Percentiles rank a stretch among this genome's conserved stretches.
Evolutionary conservation across 23 tunicate species (phyloP).

Genomic region (Halocynthia roretzi): DNA sequence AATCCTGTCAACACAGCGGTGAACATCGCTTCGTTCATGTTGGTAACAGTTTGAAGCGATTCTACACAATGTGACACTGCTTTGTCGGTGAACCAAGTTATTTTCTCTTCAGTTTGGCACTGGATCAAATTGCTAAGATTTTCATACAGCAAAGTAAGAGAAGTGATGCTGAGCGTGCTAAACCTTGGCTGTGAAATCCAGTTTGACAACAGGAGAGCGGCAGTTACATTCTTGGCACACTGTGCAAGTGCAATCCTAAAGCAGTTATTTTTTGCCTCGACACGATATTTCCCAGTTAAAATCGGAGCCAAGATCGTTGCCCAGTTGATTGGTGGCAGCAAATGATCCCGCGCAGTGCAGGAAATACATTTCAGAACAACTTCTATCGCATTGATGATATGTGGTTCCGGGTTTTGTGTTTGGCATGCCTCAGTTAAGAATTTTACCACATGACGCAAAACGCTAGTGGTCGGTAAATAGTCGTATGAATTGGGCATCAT

Average conservation of each 20-base stretch:
- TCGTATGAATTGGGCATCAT: conserved; percentile 33
- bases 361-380: conserved; percentile 11
- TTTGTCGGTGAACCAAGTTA: not conserved
- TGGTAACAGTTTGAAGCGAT: not conserved
- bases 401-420: not conserved
- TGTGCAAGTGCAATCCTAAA: conserved; percentile 19
- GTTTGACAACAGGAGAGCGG: conserved; percentile 14
- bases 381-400: not conserved
- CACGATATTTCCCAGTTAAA: not conserved
- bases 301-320: not conserved
- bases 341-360: not conserved
- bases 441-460: conserved; percentile 21
- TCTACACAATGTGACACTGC: not conserved
- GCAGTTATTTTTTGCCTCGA: conserved; percentile 12
- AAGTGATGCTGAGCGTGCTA: conserved; percentile 2
- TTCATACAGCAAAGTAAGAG: conserved; percentile 4
- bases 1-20: not conserved
- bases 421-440: not conserved
- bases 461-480: conserved; percentile 43
- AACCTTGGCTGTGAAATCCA: conserved; percentile 22
- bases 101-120: not conserved
- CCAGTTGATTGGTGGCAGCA: conserved; percentile 67
- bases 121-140: not conserved
- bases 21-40: not conserved
- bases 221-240: conserved; percentile 22